Evolutionary conservation across 2,888 invertebrate species (phyloP), one percentile per base, ranked within the genome.

Genomic region (Branchipolynoe longqiensis): DNA sequence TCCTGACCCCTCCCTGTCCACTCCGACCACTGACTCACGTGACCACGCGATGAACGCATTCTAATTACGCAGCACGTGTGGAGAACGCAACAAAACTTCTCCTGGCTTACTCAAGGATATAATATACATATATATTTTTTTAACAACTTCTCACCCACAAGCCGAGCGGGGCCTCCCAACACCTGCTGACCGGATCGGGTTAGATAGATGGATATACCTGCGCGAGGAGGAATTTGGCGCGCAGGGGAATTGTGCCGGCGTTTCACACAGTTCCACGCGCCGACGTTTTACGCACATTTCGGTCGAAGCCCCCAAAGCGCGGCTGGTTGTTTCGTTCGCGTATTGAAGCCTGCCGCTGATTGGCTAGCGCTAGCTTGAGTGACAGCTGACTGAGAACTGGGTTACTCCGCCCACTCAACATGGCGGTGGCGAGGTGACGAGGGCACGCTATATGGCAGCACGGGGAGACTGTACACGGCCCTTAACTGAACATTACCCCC

Each of bases 371-470:
- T 14, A 4, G n/a, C n/a, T n/a, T 78, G 84, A 84, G n/a, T 84
- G 84, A 84, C 84, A 84, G 38, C 25, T 78, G 38, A 56, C 40
- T 33, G 12, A 28, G 58, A 84, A 74, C 25, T 84, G 40, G 84
- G 84, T 84, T 62, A 84, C 73, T 74, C 84, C 73, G 54, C 74
- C 84, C 84, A n/a, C n/a, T n/a, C 74, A 84, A 83, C 28, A 83
- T 83, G 83, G 83, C 83, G 83, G 40, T 64, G 62, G 25, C 36
- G 82, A 83, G 41, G 28, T 18, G 83, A 41, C 62, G 40, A 62
- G n/a, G 64, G 40, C 83, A 83, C 64, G 83, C 64, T 83, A 58
- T 48, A 56, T 56, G 83, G 56, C 56, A 56, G 38, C 41, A 64
- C 83, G n/a, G 25, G 64, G 62, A 33, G 41, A 83, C 62, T 25